These are phyloP conservation scores for Euschistus heros DNA, from an alignment of 1,140 invertebrate genomes.

Conservation along the genomic window DNA sequence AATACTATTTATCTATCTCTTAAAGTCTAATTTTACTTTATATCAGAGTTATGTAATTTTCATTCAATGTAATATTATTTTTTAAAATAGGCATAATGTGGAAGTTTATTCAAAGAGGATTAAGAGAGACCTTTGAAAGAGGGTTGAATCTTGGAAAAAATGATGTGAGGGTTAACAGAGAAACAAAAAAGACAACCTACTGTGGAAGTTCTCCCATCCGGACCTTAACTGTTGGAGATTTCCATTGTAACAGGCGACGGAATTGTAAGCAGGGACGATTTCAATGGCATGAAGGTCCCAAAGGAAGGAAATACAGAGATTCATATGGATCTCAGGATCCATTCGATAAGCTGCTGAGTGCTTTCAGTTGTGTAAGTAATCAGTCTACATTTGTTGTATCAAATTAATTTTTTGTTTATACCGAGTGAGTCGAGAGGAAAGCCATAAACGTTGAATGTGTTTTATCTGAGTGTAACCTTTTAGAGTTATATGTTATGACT, in stretches of 20 bases:
- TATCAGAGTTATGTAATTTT: too few species aligned
- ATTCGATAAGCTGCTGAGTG: neutral
- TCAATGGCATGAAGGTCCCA: neutral
- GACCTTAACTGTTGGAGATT: neutral
- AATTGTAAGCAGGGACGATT: neutral
- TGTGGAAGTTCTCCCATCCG: neutral
- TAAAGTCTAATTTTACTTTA: too few species aligned
- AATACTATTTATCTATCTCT: too few species aligned
- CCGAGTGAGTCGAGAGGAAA: too few species aligned
- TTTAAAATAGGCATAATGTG: neutral
- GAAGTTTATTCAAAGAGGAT: conserved; percentile 2
- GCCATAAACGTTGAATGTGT: too few species aligned
- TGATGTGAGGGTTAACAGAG: too few species aligned
- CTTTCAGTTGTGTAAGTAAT: conserved; percentile 13
- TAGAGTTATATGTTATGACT: too few species aligned
- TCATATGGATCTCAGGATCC: conserved; percentile 4
- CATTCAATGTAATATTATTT: too few species aligned
- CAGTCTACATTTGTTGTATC: neutral
- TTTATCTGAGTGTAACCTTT: too few species aligned
- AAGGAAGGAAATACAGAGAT: neutral
- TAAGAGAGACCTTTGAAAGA: conserved; percentile 6
- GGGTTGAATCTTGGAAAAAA: conserved; percentile 7
- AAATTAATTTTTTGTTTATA: too few species aligned
- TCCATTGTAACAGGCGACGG: neutral
- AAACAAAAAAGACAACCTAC: neutral